These are phyloP conservation scores for Coenobita brevimanus DNA, from an alignment of 1,140 invertebrate genomes.

Conservation along the genomic window DNA sequence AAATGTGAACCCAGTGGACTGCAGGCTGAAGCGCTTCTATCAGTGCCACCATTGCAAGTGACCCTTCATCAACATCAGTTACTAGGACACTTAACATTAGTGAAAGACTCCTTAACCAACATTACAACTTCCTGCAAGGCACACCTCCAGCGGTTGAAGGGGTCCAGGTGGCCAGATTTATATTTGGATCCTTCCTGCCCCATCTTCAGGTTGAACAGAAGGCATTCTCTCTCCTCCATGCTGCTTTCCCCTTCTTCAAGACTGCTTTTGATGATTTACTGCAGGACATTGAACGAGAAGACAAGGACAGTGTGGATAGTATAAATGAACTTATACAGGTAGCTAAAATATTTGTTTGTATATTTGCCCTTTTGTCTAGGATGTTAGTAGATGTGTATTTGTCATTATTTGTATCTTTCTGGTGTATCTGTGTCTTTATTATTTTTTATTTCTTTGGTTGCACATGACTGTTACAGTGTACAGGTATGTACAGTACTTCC, in stretches of 20 bases:
- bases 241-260: not conserved
- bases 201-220: conserved; percentile 32
- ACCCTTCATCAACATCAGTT: too few species aligned
- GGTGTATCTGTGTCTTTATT: not conserved
- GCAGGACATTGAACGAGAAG: not conserved
- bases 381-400: too few species aligned
- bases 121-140: not conserved
- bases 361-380: not conserved
- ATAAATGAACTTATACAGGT: conserved; percentile 11
- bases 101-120: conserved; percentile 42
- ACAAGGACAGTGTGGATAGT: not conserved
- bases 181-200: conserved; percentile 20
- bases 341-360: not conserved
- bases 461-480: not conserved
- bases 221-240: not conserved
- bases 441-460: not conserved
- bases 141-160: conserved; percentile 3
- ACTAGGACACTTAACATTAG: too few species aligned
- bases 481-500: not conserved
- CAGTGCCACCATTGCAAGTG: too few species aligned
- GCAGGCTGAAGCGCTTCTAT: too few species aligned
- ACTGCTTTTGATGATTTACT: conserved; percentile 7
- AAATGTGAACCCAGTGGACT: too few species aligned
- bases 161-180: conserved; percentile 26
- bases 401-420: not conserved